A percentile compares a stretch with the other conserved stretches of the same genome.
Evolutionary conservation across 2,888 invertebrate genomes (phyloP).

Genomic region (Catocala fraxini): DNA sequence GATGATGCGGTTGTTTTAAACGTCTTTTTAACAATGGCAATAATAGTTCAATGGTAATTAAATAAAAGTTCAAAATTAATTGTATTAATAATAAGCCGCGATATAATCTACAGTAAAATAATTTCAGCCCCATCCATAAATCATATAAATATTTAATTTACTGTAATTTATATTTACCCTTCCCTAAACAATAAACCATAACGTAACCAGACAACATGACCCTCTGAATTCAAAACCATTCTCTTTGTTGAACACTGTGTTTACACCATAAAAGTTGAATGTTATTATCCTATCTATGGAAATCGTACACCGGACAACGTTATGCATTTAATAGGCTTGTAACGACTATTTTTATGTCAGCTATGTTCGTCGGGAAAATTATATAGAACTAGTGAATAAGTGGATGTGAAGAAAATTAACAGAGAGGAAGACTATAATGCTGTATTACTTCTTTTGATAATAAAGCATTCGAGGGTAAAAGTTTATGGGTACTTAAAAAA

Average conservation of each 20-base stretch:
- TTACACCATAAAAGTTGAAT: constrained; percentile 39
- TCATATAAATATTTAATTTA: background rate
- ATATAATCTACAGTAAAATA: too few relatives aligned
- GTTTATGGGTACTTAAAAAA: constrained; percentile 16
- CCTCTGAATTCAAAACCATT: constrained; percentile 25
- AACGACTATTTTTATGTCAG: constrained; percentile 49
- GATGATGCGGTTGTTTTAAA: too few relatives aligned
- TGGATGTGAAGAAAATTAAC: constrained; percentile 29
- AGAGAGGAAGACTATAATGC: constrained; percentile 14
- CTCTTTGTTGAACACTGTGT: constrained; percentile 34
- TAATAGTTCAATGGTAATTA: too few relatives aligned
- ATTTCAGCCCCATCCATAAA: background rate
- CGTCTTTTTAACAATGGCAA: too few relatives aligned
- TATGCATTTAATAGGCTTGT: constrained; percentile 44
- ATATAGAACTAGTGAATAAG: constrained; percentile 34
- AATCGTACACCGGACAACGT: constrained; percentile 36
- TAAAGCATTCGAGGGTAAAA: constrained; percentile 15
- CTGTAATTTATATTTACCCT: background rate
- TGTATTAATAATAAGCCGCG: too few relatives aligned
- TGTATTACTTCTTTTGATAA: constrained; percentile 23
- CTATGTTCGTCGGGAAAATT: constrained; percentile 38
- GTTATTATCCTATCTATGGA: constrained; percentile 42
- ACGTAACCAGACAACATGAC: background rate
- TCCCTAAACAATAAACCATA: constrained; percentile 12
- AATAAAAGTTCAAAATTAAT: too few relatives aligned